phyloP scores from a whole-genome alignment of 1,140 invertebrate species.

The Papilio dardanus region DNA sequence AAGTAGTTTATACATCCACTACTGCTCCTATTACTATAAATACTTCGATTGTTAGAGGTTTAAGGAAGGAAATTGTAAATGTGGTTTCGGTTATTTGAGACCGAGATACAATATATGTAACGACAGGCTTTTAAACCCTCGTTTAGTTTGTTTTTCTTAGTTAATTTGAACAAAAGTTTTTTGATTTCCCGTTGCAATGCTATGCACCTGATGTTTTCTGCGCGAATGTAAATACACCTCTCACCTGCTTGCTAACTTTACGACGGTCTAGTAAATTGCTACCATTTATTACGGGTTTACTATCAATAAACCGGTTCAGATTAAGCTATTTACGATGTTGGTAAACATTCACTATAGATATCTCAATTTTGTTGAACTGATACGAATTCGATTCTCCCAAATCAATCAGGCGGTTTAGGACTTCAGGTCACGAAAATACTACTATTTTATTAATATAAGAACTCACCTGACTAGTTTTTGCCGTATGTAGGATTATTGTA shows the following conservation, averaged over 20 bases:
- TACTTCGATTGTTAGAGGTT: too few relatives aligned
- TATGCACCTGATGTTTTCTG: not conserved
- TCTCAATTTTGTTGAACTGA: not conserved
- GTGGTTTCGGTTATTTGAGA: too few relatives aligned
- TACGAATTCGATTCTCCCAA: not conserved
- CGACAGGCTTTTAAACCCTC: too few relatives aligned
- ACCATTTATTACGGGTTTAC: slow-evolving; percentile 3
- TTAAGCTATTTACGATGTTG: not conserved
- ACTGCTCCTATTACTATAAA: too few relatives aligned
- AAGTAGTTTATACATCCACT: too few relatives aligned
- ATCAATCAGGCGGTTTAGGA: not conserved
- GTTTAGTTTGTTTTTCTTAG: too few relatives aligned
- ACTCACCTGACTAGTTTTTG: slow-evolving; percentile 69
- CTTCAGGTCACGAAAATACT: not conserved
- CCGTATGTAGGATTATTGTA: slow-evolving; percentile 78
- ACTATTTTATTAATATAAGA: slow-evolving; percentile 21
- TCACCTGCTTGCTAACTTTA: slow-evolving; percentile 2
- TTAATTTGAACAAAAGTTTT: not conserved
- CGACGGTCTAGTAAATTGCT: not conserved
- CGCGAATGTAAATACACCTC: not conserved
- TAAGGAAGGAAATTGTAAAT: too few relatives aligned
- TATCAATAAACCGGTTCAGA: not conserved
- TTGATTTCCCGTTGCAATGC: not conserved
- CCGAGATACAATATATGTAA: not conserved
- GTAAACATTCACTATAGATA: not conserved